Conservation (phyloP, 2,888 invertebrate species). For the Eretmocerus hayati region DNA sequence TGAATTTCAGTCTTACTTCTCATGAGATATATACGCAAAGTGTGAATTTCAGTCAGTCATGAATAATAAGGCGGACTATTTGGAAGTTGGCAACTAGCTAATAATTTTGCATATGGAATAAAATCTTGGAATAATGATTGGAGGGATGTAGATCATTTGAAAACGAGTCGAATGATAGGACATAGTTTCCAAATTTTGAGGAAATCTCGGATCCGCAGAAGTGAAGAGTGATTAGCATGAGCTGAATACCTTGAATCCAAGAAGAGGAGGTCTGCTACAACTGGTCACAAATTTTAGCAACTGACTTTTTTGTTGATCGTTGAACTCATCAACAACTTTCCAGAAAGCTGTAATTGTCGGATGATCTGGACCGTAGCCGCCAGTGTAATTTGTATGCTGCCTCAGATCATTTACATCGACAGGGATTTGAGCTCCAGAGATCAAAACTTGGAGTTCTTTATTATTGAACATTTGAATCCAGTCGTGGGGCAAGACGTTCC, state of each 20-base stretch:
- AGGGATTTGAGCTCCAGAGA: constrained; percentile 90
- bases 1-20: too few relatives aligned
- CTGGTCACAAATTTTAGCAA: constrained; percentile 96
- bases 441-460: constrained; percentile 91
- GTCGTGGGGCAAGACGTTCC: constrained; percentile 81
- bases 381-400: constrained; percentile 81
- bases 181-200: too few relatives aligned
- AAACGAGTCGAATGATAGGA: too few relatives aligned
- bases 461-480: constrained; percentile 95
- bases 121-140: too few relatives aligned
- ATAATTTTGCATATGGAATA: too few relatives aligned
- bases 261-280: constrained; percentile 90
- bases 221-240: too few relatives aligned
- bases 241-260: constrained; percentile 97
- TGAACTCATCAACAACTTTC: constrained; percentile 77
- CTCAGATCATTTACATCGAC: constrained; percentile 87
- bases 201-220: too few relatives aligned
- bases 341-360: constrained; percentile 84
- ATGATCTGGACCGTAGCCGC: constrained; percentile 77
- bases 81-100: too few relatives aligned
- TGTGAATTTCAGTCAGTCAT: too few relatives aligned
- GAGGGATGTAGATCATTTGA: too few relatives aligned
- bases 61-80: too few relatives aligned
- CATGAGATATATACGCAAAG: too few relatives aligned
- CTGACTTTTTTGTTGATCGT: constrained; percentile 75